Percentiles rank a stretch among this genome's conserved stretches.
phyloP scores from a whole-genome alignment of 1,140 invertebrate species.

The Cheumatopsyche charites region DNA sequence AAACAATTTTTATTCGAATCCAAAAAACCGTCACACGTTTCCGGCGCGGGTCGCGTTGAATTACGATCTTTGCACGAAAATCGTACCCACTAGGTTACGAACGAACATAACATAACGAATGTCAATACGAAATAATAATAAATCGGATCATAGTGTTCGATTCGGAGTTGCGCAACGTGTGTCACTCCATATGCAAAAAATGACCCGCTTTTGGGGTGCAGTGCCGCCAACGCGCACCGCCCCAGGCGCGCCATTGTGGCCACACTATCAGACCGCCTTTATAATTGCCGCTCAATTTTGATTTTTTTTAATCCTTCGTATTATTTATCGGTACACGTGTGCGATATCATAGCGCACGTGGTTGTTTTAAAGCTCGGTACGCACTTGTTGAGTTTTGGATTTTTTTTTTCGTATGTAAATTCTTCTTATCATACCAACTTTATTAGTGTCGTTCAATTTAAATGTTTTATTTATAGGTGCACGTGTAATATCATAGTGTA shows the following conservation, averaged over 20 bases:
- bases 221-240: constrained; percentile 2
- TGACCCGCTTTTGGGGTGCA: constrained; percentile 18
- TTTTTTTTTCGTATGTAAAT: too few species aligned
- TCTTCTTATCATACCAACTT: too few species aligned
- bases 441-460: too few species aligned
- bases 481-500: too few species aligned
- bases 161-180: constrained; percentile 7
- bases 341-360: neutral
- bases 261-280: neutral
- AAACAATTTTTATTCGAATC: too few species aligned
- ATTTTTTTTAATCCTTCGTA: neutral
- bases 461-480: too few species aligned
- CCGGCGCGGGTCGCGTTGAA: too few species aligned
- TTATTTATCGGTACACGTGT: constrained; percentile 8
- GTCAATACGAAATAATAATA: constrained; percentile 13
- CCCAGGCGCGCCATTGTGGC: constrained; percentile 1
- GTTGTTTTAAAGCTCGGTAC: too few species aligned
- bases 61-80: too few species aligned
- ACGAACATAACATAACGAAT: too few species aligned
- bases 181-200: constrained; percentile 21
- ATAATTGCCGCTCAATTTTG: neutral
- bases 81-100: too few species aligned
- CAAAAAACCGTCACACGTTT: neutral
- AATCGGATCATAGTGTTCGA: constrained; percentile 5
- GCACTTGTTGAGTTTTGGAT: too few species aligned